Conservation (phyloP, 1,140 invertebrate species). For the Drosophila nigromelanica region DNA sequence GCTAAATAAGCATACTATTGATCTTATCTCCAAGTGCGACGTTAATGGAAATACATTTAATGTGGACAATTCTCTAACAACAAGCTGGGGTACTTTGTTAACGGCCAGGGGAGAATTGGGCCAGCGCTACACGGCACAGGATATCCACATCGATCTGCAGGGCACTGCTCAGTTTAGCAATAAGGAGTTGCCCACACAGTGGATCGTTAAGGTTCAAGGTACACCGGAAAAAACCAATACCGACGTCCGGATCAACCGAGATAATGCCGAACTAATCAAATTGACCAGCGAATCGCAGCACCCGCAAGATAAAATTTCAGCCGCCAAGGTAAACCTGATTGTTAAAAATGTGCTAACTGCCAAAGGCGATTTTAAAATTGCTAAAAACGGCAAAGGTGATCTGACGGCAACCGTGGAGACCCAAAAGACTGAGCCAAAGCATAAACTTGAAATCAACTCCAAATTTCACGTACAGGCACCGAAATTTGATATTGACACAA, state of each 20-base stretch:
- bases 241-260: constrained; percentile 52
- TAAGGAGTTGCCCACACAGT: constrained; percentile 66
- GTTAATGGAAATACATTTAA: constrained; percentile 57
- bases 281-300: constrained; percentile 63
- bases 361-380: constrained; percentile 85
- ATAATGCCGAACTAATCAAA: constrained; percentile 59
- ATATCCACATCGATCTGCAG: constrained; percentile 66
- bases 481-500: constrained; percentile 86
- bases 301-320: constrained; percentile 73
- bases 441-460: constrained; percentile 86
- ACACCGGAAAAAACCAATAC: constrained; percentile 67
- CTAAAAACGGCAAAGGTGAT: constrained; percentile 86
- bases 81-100: constrained; percentile 70
- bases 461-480: constrained; percentile 86
- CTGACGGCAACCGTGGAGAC: constrained; percentile 85
- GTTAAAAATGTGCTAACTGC: constrained; percentile 85
- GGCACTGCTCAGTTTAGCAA: constrained; percentile 53
- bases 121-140: constrained; percentile 60
- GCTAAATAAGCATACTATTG: constrained; percentile 66
- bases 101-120: constrained; percentile 69
- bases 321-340: constrained; percentile 85
- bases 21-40: constrained; percentile 58
- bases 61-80: constrained; percentile 60
- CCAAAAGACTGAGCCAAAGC: constrained; percentile 85
- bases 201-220: constrained; percentile 65